Base-by-base conservation (phyloP, 2,888 invertebrate species). In the Latrodectus elegans region DNA sequence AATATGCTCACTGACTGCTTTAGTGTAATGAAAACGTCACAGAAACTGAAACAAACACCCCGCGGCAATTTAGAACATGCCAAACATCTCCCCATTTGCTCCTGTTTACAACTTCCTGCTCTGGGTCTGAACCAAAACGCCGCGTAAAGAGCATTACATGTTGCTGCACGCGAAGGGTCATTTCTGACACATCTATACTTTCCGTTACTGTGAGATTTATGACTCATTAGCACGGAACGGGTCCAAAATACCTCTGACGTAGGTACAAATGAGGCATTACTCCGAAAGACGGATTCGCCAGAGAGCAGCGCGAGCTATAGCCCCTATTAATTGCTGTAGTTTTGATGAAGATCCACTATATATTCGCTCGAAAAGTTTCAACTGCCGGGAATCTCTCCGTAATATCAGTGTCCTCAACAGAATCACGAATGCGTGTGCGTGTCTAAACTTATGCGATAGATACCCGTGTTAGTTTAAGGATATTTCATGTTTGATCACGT, bases 121-220 rank as follows among this genome's bases (percentile, higher is more conserved):
- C 67, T 53, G 64, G 67, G 17, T 68, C 26, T 12, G 22, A 68
- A 4, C 67, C 22, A 68, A 60, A 60, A 60, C 60, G 67, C 67
- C 67, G 17, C 17, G 17, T 17, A 17, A 12, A 12, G 17, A n/a
- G 22, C 17, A 17, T 22, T 77, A 53, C 68, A 52, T 53, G 68
- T 26, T 14, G 26, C 75, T 55, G 64, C 84, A 84, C 84, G 84
- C 84, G 51, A 84, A 49, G 77, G 84, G 83, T 76, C 76, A 76
- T 83, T 83, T 76, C 55, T 76, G 83, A 72, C 84, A 84, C 84
- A 84, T 84, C 84, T 84, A 84, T 84, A 78, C 84, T 84, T 84
- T 84, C 84, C 84, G 72, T 72, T 84, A 82, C 64, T n/a, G 17
- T 38, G 55, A 84, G 84, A 77, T 78, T 73, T 77, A 84, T 84